These are phyloP conservation scores for Macheiramphus alcinus DNA, from an alignment of 2,113 vertebrate genomes.

Conservation along the genomic window DNA sequence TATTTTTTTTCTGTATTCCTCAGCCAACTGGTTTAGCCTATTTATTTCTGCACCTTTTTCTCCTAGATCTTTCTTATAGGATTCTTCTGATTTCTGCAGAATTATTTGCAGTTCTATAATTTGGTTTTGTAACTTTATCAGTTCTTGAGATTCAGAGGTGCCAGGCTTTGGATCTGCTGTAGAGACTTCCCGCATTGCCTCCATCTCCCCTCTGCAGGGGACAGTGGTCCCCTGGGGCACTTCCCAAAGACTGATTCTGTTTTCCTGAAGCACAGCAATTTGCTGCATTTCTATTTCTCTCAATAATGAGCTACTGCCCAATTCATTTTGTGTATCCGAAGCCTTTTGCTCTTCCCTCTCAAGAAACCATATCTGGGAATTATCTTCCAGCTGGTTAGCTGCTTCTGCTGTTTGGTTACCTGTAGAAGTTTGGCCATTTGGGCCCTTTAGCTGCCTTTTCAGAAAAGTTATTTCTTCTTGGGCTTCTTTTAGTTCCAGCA, in stretches of 20 bases:
- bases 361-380: background rate
- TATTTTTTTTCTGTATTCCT: constrained; percentile 74
- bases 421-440: background rate
- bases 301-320: background rate
- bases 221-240: background rate
- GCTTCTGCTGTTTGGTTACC: background rate
- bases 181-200: background rate
- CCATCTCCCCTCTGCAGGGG: background rate
- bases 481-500: constrained; percentile 75
- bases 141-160: constrained; percentile 26
- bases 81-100: constrained; percentile 57
- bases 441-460: constrained; percentile 64
- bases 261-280: background rate
- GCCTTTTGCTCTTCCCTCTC: background rate
- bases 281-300: constrained; percentile 1
- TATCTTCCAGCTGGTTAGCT: background rate
- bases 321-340: background rate
- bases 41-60: constrained; percentile 75
- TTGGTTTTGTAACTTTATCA: constrained; percentile 37
- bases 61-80: constrained; percentile 37
- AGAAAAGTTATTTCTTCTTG: constrained; percentile 73
- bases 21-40: constrained; percentile 66
- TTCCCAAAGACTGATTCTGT: background rate
- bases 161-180: background rate
- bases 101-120: constrained; percentile 50